Evolutionary conservation across 2,113 vertebrate genomes (phyloP).

Genomic region (Collichthys lucidus): DNA sequence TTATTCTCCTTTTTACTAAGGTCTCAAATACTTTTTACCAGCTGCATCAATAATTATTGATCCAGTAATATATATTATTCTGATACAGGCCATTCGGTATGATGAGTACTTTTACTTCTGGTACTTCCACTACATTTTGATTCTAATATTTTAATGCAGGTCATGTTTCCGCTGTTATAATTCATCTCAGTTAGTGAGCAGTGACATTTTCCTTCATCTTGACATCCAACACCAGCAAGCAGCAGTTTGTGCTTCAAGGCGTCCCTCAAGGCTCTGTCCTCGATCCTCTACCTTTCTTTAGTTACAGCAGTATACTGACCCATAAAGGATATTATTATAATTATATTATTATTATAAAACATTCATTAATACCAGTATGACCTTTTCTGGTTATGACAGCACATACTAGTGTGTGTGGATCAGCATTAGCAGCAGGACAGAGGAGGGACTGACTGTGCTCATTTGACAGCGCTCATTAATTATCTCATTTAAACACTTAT

Average conservation of each 20-base stretch:
- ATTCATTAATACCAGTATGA: neutral
- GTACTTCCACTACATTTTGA: too few species aligned
- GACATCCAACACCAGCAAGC: neutral
- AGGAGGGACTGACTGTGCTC: slow-evolving; percentile 17
- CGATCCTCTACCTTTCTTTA: neutral
- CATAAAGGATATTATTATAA: neutral
- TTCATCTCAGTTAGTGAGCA: neutral
- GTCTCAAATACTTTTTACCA: too few species aligned
- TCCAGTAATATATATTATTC: too few species aligned
- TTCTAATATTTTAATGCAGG: too few species aligned
- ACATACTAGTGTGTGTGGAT: neutral
- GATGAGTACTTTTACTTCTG: too few species aligned
- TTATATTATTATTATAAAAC: too few species aligned
- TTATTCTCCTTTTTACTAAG: too few species aligned
- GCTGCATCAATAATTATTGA: too few species aligned
- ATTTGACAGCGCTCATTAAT: slow-evolving; percentile 73
- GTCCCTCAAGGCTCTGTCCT: neutral
- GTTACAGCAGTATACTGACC: neutral
- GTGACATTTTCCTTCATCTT: neutral
- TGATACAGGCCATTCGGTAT: too few species aligned
- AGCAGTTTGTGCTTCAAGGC: neutral
- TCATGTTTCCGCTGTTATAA: neutral
- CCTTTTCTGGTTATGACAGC: neutral
- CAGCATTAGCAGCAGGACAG: neutral
- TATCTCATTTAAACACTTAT: slow-evolving; percentile 80